Conservation (phyloP, 2,797 vertebrate genomes). For the Balearica regulorum region DNA sequence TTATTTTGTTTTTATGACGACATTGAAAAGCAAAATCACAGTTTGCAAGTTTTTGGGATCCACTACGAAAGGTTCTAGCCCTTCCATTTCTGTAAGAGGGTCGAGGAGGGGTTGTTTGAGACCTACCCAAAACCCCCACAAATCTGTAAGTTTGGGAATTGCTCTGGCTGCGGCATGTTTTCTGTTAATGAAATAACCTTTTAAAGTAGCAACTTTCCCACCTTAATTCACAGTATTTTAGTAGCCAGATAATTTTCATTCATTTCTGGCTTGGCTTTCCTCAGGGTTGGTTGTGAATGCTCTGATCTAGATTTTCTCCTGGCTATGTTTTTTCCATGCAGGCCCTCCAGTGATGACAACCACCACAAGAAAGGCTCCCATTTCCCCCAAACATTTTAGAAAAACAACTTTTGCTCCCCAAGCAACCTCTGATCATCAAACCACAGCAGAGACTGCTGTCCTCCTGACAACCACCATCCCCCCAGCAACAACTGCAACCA, state of each 20-base stretch:
- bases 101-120: neutral
- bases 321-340: neutral
- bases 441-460: neutral
- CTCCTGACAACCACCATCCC: neutral
- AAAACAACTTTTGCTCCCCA: neutral
- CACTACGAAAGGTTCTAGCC: fast-evolving
- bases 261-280: neutral
- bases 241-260: neutral
- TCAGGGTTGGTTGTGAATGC: neutral
- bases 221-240: neutral
- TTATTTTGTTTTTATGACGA: neutral
- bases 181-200: neutral
- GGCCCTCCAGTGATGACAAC: neutral
- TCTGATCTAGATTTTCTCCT: neutral
- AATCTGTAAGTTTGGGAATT: neutral
- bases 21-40: neutral
- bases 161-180: neutral
- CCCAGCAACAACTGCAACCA: neutral
- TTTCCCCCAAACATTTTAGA: neutral
- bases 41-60: neutral
- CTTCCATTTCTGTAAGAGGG: neutral
- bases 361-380: neutral
- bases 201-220: neutral
- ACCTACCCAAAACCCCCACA: neutral
- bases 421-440: neutral